These are phyloP conservation scores for Bombus breviceps DNA, from an alignment of 1,140 invertebrate genomes.

Conservation along the genomic window DNA sequence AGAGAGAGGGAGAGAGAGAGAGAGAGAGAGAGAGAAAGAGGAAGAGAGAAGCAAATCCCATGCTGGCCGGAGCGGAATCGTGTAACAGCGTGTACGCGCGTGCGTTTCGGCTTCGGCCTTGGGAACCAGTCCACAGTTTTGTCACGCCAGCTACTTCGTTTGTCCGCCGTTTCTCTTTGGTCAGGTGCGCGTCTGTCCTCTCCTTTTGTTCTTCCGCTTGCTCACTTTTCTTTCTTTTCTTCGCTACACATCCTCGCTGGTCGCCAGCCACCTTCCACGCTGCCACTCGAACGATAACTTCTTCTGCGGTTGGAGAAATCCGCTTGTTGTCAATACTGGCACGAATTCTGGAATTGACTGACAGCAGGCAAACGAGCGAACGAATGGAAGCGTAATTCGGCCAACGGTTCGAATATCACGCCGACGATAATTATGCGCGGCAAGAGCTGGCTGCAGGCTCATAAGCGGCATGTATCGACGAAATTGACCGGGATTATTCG, in stretches of 20 bases:
- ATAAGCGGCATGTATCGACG: constrained; percentile 6
- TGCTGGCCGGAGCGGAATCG: too few species aligned
- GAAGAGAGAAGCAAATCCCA: too few species aligned
- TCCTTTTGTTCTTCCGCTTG: neutral
- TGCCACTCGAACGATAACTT: too few species aligned
- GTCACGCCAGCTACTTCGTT: constrained; percentile 34
- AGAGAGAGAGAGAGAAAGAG: neutral
- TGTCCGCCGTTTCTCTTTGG: constrained; percentile 44
- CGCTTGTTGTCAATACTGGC: neutral
- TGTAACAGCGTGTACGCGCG: neutral
- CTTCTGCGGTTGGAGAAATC: neutral
- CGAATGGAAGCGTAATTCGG: neutral
- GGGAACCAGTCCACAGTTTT: constrained; percentile 26
- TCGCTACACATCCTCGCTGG: neutral
- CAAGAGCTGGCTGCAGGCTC: neutral
- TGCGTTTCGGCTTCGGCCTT: constrained; percentile 38
- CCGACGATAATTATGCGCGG: constrained; percentile 25
- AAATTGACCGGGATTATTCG: constrained; percentile 34
- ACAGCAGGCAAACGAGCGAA: too few species aligned
- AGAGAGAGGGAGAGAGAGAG: neutral
- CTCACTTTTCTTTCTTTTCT: neutral
- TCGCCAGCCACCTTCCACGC: neutral
- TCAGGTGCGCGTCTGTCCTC: constrained; percentile 47
- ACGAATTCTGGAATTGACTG: too few species aligned
- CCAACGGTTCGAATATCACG: neutral